Percentiles rank a stretch among this genome's conserved stretches.
phyloP scores from a whole-genome alignment of 2,113 vertebrate species.

The Mesoclemmys tuberculata region DNA sequence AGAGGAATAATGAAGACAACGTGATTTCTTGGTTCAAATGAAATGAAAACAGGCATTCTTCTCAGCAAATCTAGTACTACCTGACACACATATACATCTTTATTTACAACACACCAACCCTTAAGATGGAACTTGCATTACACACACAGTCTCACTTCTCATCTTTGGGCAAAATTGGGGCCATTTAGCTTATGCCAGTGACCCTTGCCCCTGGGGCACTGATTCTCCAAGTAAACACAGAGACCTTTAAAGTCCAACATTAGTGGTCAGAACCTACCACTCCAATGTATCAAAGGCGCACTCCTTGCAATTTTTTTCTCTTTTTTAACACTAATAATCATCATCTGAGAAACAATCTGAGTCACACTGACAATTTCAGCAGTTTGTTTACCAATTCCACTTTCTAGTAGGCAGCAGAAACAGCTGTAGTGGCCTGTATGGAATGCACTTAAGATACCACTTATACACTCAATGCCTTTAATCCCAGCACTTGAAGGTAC shows the following conservation, averaged over 20 bases:
- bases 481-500: not conserved
- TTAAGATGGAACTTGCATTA: not conserved
- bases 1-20: not conserved
- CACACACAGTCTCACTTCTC: too few relatives aligned
- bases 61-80: not conserved
- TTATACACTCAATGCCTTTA: not conserved
- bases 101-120: not conserved
- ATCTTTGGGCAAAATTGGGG: too few relatives aligned
- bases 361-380: not conserved
- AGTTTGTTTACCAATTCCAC: not conserved
- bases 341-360: not conserved
- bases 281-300: not conserved
- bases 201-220: too few relatives aligned
- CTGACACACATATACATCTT: not conserved
- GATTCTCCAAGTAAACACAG: not conserved
- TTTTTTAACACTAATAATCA: not conserved
- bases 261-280: not conserved
- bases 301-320: too few relatives aligned
- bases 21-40: not conserved
- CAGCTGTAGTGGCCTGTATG: accelerated
- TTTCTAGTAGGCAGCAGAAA: not conserved
- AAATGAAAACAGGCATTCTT: not conserved
- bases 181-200: too few relatives aligned
- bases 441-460: not conserved
- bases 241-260: too few relatives aligned